Evolutionary conservation across 2,888 invertebrate genomes (phyloP), one percentile per base, ranked within the genome.

Genomic region (Acrobasis consociella): DNA sequence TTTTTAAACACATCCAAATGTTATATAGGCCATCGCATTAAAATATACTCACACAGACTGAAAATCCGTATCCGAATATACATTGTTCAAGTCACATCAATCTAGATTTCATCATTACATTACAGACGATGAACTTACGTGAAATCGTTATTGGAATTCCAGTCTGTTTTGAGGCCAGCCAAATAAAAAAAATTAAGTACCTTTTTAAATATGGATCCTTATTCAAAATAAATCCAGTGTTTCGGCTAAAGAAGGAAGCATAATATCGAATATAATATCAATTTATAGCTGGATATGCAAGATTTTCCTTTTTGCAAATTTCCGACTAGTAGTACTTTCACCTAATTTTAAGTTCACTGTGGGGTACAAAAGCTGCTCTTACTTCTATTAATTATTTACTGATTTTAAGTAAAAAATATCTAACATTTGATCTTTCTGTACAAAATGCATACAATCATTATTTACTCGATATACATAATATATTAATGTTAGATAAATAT

Each of bases 401-500:
- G 79, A 82, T 83, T 80, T 80, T 81, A 72, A 81, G 82, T 87
- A 86, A 82, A 89, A 88, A 91, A 89, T 86, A 89, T 82, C 85
- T 81, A 83, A 79, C 70, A 73, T 83, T 83, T 78, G 74, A 75
- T 72, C 69, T 69, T 64, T 76, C 89, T 91, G 89, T 91, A 91
- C 89, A 91, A 88, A 85, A 86, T 78, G 81, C 81, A 83, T 86
- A 85, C 78, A 80, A 67, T 72, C 72, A 72, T 64, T 64, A 63
- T 62, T 66, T 60, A 64, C 64, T 68, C n/a, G 62, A 68, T 66
- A 67, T 71, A 71, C 64, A 68, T 65, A 74, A 76, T 80, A 81
- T 72, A 83, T 82, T 82, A 77, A 68, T 78, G 77, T 82, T 83
- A 86, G 75, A 73, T 78, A 76, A 81, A 82, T 82, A 31, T 31